These are phyloP conservation scores for Melinopterus prodromus DNA, from an alignment of 2,888 invertebrate genomes.

Conservation along the genomic window DNA sequence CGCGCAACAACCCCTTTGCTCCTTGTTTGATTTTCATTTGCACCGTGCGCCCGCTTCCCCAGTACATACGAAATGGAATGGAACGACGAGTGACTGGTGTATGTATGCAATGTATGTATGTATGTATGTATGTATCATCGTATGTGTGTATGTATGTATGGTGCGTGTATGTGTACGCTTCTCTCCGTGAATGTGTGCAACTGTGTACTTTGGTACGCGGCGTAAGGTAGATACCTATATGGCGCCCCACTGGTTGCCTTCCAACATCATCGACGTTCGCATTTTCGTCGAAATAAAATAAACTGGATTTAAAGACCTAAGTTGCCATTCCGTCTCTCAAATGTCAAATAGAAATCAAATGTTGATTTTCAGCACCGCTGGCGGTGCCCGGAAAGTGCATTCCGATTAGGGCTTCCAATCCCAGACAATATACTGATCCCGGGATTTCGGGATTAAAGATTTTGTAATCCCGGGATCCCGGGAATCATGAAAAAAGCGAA, in stretches of 20 bases:
- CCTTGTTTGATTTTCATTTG: slow-evolving; percentile 56
- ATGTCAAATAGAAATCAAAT: not conserved
- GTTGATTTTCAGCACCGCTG: not conserved
- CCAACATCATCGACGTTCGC: not conserved
- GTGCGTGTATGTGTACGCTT: not conserved
- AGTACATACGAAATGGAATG: not conserved
- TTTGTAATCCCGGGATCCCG: too few species aligned
- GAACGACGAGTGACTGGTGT: not conserved
- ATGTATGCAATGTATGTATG: not conserved
- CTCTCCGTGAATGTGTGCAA: not conserved
- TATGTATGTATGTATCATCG: too few species aligned
- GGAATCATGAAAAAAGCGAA: too few species aligned
- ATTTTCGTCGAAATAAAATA: not conserved
- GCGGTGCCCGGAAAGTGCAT: too few species aligned
- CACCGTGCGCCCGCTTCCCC: slow-evolving; percentile 31
- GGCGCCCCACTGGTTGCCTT: not conserved
- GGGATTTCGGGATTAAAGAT: too few species aligned
- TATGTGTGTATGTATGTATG: not conserved
- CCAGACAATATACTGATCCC: too few species aligned
- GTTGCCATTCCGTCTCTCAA: not conserved
- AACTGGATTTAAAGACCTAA: not conserved
- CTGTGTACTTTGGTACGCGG: too few species aligned
- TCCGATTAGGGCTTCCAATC: too few species aligned
- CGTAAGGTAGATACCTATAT: too few species aligned
- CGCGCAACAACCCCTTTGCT: slow-evolving; percentile 40